Evolutionary conservation across 2,888 invertebrate species (phyloP).

Genomic region (Argynnis bischoffii): DNA sequence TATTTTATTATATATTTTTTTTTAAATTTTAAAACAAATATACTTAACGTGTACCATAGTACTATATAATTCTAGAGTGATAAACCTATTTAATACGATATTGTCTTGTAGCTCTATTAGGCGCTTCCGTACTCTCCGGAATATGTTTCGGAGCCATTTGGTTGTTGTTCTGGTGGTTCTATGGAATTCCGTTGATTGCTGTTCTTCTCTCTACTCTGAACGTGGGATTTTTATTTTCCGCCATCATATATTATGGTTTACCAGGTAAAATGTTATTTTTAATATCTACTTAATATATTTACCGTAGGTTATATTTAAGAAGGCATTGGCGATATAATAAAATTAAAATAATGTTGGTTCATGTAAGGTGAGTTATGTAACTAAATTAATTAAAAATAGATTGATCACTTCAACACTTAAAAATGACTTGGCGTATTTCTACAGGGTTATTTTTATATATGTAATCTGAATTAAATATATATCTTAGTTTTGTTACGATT

Average conservation of each 20-base stretch:
- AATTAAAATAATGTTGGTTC: too few species aligned
- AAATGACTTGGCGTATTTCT: too few species aligned
- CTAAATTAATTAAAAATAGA: too few species aligned
- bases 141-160: slow-evolving; percentile 83
- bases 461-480: too few species aligned
- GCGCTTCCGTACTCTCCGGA: slow-evolving; percentile 79
- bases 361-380: too few species aligned
- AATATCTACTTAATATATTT: not conserved
- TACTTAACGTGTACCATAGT: not conserved
- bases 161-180: slow-evolving; percentile 84
- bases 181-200: slow-evolving; percentile 83
- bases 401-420: too few species aligned
- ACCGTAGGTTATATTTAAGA: too few species aligned
- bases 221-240: slow-evolving; percentile 84
- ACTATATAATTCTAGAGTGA: not conserved
- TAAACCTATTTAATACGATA: slow-evolving; percentile 27
- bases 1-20: too few species aligned
- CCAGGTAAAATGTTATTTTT: slow-evolving; percentile 78
- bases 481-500: too few species aligned
- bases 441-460: too few species aligned
- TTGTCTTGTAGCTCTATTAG: slow-evolving; percentile 72
- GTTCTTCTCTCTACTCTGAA: slow-evolving; percentile 82
- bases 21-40: not conserved
- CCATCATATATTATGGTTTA: slow-evolving; percentile 80
- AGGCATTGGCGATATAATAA: too few species aligned